Conservation (phyloP, 2,888 invertebrate genomes). For the Dermolepida albohirtum region DNA sequence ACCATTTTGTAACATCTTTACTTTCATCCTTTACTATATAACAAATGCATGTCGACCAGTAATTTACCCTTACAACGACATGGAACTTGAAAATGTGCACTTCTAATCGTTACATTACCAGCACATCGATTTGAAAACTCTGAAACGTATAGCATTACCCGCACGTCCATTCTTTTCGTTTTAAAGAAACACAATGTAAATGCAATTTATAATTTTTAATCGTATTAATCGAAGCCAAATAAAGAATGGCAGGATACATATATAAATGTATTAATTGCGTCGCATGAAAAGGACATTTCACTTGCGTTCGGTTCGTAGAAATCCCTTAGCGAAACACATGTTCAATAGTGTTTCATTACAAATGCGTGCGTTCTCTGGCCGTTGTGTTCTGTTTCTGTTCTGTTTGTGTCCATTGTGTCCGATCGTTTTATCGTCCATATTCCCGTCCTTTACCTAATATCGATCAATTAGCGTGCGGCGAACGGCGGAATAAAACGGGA, state of each 20-base stretch:
- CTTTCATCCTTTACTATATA: no score
- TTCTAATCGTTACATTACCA: no score
- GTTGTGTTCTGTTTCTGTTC: neutral
- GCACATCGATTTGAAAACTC: no score
- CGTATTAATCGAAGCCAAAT: constrained; percentile 32
- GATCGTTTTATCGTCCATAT: constrained; percentile 7
- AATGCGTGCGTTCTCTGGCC: neutral
- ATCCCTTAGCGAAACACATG: constrained; percentile 27
- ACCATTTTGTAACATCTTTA: no score
- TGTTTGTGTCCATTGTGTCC: neutral
- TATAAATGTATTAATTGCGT: neutral
- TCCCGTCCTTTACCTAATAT: constrained; percentile 9
- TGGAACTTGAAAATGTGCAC: no score
- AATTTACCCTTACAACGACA: no score
- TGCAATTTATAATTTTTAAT: constrained; percentile 32
- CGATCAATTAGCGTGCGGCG: constrained; percentile 29
- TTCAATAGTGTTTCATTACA: constrained; percentile 12
- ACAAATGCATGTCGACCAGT: no score
- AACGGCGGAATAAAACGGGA: neutral
- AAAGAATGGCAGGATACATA: neutral
- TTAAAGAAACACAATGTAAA: neutral
- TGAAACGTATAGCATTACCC: no score
- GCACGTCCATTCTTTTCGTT: no score
- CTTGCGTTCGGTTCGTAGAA: constrained; percentile 1
- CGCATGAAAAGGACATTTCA: no score